Evolutionary conservation across 2,113 vertebrate genomes (phyloP), one percentile per base, ranked within the genome.

Genomic region (Ophthalmolycus amberensis): DNA sequence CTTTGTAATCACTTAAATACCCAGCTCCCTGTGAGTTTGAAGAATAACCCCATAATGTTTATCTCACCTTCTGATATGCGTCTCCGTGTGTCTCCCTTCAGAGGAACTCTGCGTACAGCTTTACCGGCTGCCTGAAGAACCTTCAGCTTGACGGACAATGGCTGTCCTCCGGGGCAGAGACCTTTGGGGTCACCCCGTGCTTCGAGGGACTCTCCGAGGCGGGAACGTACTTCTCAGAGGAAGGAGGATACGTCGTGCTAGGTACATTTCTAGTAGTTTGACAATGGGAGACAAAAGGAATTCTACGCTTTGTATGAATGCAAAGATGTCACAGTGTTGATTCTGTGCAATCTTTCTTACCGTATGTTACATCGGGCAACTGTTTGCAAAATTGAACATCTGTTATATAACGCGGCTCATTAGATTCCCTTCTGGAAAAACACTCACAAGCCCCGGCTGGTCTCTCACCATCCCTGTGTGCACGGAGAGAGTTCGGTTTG

Each of bases 151-250:
- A 98, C 5, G 96, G 97, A 40, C 94, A 89, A 84, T 68, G 90
- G 85, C 75, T 98, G 79, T 86, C 95, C 62, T 93, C 96, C 12
- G 92, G 91, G 27, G 90, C 95, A 0, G 96, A 97, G 83, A 97
- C 95, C 0, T 99, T 97, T 14, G 97, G 97, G 25, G 97, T 99
- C 85, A 97, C 97, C 0, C 97, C 97, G 46, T 99, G 98, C 88
- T 99, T 96, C 71, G 96, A 98, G 91, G 97, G 96, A 9, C 95
- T 92, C 4, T 95, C 94, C 68, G 98, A 99, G 94, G 88, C 94
- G 16, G 98, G 97, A 90, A 96, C 97, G 7, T 99, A 97, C 89
- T 99, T 99, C 90, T 96, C 97, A 84, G 91, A 96, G 22, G 96
- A 97, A 90, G 97, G 98, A 92, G 98, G 98, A 94, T 98, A 97